phyloP scores from a whole-genome alignment of 2,113 vertebrate genomes.

The Cololabis saira region DNA sequence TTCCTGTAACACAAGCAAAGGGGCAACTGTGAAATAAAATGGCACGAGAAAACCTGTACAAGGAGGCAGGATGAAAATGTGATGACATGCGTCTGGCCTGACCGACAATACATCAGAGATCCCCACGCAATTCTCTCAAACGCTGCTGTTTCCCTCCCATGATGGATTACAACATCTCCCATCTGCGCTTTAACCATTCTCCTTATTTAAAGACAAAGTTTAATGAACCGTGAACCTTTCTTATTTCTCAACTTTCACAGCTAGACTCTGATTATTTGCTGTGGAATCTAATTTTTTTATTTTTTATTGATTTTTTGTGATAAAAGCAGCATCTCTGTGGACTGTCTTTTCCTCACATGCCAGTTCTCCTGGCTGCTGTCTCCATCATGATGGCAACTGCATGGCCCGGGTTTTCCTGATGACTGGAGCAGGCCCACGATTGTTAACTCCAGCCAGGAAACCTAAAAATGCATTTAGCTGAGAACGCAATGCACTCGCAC shows the following conservation, averaged over 20 bases:
- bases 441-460: slow-evolving; percentile 41
- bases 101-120: slow-evolving; percentile 44
- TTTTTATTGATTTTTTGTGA: not conserved
- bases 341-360: not conserved
- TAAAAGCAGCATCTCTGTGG: not conserved
- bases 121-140: slow-evolving; percentile 29
- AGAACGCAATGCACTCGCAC: slow-evolving; percentile 24
- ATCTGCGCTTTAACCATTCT: slow-evolving; percentile 28
- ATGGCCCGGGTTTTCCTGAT: slow-evolving; percentile 41
- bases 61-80: slow-evolving; percentile 50
- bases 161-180: slow-evolving; percentile 60
- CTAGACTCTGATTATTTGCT: not conserved
- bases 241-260: not conserved
- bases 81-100: slow-evolving; percentile 18
- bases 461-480: slow-evolving; percentile 43
- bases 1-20: slow-evolving; percentile 81
- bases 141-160: slow-evolving; percentile 12
- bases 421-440: slow-evolving; percentile 46
- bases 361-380: slow-evolving; percentile 1
- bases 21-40: slow-evolving; percentile 9
- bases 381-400: slow-evolving; percentile 42
- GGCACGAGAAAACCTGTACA: slow-evolving; percentile 8
- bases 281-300: slow-evolving; percentile 3
- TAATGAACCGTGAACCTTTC: slow-evolving; percentile 25
- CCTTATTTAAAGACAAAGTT: slow-evolving; percentile 11